Evolutionary conservation across 2,888 invertebrate genomes (phyloP).

Genomic region (Microplitis deprimator): DNA sequence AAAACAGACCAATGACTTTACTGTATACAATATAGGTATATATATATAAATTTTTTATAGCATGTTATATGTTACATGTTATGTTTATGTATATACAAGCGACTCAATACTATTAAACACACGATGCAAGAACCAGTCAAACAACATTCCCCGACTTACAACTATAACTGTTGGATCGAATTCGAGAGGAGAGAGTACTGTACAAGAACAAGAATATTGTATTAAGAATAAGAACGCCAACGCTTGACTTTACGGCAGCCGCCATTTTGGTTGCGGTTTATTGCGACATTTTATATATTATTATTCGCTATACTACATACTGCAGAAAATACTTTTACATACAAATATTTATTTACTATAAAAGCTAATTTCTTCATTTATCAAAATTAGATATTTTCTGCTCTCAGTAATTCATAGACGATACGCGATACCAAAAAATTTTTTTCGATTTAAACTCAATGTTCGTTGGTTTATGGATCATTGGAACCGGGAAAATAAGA

Average conservation of each 20-base stretch:
- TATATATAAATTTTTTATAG: constrained; percentile 8
- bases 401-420: too few relatives aligned
- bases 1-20: constrained; percentile 18
- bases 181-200: constrained; percentile 23
- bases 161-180: constrained; percentile 49
- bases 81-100: neutral
- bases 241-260: neutral
- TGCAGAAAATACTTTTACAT: constrained; percentile 25
- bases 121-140: constrained; percentile 57
- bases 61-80: constrained; percentile 12
- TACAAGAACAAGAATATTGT: constrained; percentile 3
- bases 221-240: constrained; percentile 8
- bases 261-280: constrained; percentile 20
- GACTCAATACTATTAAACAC: neutral
- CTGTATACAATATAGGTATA: constrained; percentile 20
- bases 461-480: too few relatives aligned
- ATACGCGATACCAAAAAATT: too few relatives aligned
- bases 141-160: constrained; percentile 56
- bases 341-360: too few relatives aligned
- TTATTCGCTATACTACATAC: constrained; percentile 53
- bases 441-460: too few relatives aligned
- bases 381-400: too few relatives aligned
- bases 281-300: constrained; percentile 1
- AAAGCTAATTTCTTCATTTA: too few relatives aligned
- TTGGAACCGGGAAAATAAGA: too few relatives aligned